A percentile compares a stretch with the other conserved stretches of the same genome.
Evolutionary conservation across 2,113 vertebrate genomes (phyloP).

Genomic region (Tenrec ecaudatus): DNA sequence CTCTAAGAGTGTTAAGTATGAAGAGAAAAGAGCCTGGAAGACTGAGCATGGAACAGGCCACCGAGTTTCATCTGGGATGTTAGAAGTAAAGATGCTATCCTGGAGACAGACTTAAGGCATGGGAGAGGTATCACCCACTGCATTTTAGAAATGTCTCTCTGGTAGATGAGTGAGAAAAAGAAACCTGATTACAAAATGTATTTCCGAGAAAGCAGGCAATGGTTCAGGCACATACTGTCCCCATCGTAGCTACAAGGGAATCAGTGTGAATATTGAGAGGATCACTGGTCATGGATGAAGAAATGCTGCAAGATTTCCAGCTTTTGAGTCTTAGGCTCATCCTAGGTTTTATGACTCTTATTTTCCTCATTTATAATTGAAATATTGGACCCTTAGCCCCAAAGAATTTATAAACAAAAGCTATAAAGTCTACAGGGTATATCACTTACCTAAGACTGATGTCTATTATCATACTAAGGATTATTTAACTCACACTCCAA

Average conservation of each 20-base stretch:
- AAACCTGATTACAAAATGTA: background rate
- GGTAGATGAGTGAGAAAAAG: background rate
- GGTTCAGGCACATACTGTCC: too few relatives aligned
- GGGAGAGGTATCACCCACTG: background rate
- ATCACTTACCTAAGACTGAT: background rate
- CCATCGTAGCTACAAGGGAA: too few relatives aligned
- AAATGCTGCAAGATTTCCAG: background rate
- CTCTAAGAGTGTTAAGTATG: background rate
- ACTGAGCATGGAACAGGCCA: background rate
- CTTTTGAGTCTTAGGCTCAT: background rate
- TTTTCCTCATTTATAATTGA: background rate
- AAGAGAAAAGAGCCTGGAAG: background rate
- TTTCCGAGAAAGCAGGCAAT: background rate
- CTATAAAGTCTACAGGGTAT: background rate
- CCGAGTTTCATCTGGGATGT: background rate
- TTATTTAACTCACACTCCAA: background rate
- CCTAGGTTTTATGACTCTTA: background rate
- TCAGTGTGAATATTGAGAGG: too few relatives aligned
- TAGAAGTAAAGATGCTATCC: background rate
- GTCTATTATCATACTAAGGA: background rate
- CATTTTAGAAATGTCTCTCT: background rate
- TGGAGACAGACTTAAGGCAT: background rate
- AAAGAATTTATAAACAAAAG: background rate
- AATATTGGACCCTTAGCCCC: background rate
- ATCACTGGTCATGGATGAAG: too few relatives aligned